Percentiles rank a stretch among this genome's conserved stretches.
These are phyloP conservation scores for Cisticola juncidis DNA, from an alignment of 2,113 vertebrate genomes.

Conservation along the genomic window DNA sequence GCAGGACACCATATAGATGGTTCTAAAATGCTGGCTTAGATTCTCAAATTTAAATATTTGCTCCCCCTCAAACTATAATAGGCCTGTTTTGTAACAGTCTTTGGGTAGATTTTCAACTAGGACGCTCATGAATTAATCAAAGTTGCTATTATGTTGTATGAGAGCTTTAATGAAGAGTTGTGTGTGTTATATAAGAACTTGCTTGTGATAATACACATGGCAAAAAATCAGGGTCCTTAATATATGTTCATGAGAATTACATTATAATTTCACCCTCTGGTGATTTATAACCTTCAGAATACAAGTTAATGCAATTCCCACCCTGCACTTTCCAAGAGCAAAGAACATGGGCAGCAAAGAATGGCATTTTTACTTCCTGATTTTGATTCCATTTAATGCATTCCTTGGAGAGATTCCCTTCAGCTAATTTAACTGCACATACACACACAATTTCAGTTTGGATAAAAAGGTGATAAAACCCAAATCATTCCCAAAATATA, in stretches of 20 bases:
- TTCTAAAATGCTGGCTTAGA: not conserved
- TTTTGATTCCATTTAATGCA: not conserved
- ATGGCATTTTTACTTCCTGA: not conserved
- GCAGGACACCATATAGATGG: accelerated
- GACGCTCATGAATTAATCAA: not conserved
- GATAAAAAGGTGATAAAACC: not conserved
- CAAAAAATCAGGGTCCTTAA: not conserved
- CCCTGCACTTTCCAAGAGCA: not conserved
- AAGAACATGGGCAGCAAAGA: not conserved
- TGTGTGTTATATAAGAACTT: not conserved
- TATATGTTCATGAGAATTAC: not conserved
- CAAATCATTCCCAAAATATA: not conserved
- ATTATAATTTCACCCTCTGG: not conserved
- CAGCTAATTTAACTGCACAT: not conserved
- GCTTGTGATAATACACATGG: not conserved
- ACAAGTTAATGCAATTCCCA: not conserved
- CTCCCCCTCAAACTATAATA: not conserved
- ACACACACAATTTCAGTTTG: not conserved
- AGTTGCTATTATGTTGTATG: not conserved
- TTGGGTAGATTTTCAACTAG: not conserved
- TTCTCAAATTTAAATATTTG: not conserved
- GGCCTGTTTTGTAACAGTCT: not conserved
- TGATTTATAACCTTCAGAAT: not conserved
- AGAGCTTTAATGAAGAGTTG: not conserved
- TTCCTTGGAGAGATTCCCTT: not conserved